Conservation (phyloP, 1,140 invertebrate genomes). For the Bombus impatiens region DNA sequence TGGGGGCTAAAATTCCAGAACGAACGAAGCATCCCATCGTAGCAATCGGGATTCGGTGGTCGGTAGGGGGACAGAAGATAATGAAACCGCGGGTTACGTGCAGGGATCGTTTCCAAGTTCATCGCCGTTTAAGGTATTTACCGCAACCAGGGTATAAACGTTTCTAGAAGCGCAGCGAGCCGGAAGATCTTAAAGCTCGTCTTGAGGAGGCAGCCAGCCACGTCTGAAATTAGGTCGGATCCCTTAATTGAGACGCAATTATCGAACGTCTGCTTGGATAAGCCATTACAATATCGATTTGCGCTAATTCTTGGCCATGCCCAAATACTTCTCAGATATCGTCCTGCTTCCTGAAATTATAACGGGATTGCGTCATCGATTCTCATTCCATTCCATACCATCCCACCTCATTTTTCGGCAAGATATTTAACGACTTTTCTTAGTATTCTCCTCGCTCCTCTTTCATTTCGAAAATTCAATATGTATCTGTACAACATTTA, state of each 20-base stretch:
- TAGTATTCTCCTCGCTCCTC: neutral
- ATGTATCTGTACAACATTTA: no score
- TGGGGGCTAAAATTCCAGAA: constrained; percentile 12
- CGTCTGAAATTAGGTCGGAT: constrained; percentile 70
- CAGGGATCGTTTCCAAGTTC: constrained; percentile 55
- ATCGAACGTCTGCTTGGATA: constrained; percentile 67
- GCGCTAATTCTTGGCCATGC: constrained; percentile 34
- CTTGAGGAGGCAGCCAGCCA: constrained; percentile 46
- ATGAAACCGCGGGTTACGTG: constrained; percentile 60
- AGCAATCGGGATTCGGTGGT: constrained; percentile 5
- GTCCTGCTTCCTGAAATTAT: neutral
- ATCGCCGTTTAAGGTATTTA: constrained; percentile 62
- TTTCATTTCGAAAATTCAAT: no score
- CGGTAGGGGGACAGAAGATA: constrained; percentile 40
- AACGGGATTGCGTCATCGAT: neutral
- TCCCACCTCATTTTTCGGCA: fast-evolving
- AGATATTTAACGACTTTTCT: neutral
- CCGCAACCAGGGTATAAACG: constrained; percentile 62
- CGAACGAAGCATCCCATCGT: neutral
- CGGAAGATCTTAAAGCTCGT: constrained; percentile 62
- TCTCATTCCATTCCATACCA: neutral
- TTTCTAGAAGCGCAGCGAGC: constrained; percentile 58
- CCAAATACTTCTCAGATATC: constrained; percentile 2
- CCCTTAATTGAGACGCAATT: constrained; percentile 76
- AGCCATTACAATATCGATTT: constrained; percentile 53